phyloP scores from a whole-genome alignment of 2,888 invertebrate species.

The Arrhopalites spinosus region DNA sequence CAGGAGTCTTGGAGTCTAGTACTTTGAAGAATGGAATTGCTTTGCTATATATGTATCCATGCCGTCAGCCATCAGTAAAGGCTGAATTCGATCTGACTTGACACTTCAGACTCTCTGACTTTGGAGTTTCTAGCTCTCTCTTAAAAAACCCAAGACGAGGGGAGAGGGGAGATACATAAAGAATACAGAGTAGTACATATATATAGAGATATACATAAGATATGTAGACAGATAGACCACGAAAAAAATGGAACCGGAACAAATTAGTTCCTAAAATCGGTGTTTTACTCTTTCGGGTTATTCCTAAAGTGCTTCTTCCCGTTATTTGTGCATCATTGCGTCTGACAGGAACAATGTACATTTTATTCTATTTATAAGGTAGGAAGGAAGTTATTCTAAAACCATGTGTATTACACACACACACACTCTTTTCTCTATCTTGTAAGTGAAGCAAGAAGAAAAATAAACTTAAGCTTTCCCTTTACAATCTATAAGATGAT shows the following conservation, averaged over 20 bases:
- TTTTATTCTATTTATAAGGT: conserved; percentile 36
- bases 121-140: neutral
- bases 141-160: neutral
- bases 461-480: conserved; percentile 9
- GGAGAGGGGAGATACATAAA: neutral
- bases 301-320: conserved; percentile 11
- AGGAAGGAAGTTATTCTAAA: neutral
- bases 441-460: neutral
- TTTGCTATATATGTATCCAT: too few relatives aligned
- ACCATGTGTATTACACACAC: neutral
- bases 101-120: neutral
- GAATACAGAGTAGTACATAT: neutral
- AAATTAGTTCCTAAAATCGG: conserved; percentile 32
- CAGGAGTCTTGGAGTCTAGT: neutral
- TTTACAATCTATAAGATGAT: neutral
- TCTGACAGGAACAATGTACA: conserved; percentile 31
- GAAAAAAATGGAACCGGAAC: conserved; percentile 19
- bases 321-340: conserved; percentile 27
- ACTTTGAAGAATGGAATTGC: neutral
- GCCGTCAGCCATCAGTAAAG: conserved; percentile 5
- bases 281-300: conserved; percentile 16
- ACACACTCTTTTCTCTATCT: neutral
- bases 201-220: neutral
- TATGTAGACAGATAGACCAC: neutral
- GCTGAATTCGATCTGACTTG: conserved; percentile 4